Conservation (phyloP, 92 coral and sea anemone species). For the Heliopora coerulea region DNA sequence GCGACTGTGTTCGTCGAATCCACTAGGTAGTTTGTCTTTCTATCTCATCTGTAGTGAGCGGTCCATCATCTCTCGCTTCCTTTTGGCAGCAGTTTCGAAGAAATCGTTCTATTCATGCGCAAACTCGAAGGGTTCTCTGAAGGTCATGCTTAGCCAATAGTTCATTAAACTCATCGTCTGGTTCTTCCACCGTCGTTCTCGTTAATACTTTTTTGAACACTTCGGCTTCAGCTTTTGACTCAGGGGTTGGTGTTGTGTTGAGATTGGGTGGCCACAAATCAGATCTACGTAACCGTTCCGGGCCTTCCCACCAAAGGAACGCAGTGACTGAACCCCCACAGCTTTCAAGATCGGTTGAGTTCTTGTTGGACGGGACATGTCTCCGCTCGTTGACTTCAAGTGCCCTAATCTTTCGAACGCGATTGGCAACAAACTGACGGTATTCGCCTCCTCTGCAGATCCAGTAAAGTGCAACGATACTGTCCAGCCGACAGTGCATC, state of each 20-base stretch:
- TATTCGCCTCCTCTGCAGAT: conserved; percentile 45
- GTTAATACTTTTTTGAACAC: conserved; percentile 27
- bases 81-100: conserved; percentile 16
- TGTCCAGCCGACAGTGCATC: conserved; percentile 30
- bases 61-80: background rate
- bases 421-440: conserved; percentile 51
- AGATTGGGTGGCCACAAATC: conserved; percentile 32
- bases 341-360: conserved; percentile 48
- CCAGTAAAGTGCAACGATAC: conserved; percentile 49
- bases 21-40: conserved; percentile 33
- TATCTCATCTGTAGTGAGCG: conserved; percentile 32
- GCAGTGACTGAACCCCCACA: conserved; percentile 34
- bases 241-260: conserved; percentile 29
- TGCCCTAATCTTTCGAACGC: conserved; percentile 35
- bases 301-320: conserved; percentile 46
- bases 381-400: conserved; percentile 47
- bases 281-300: conserved; percentile 26
- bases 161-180: conserved; percentile 28
- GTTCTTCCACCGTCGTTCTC: conserved; percentile 3
- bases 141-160: conserved; percentile 37
- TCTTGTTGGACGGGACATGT: conserved; percentile 49
- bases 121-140: conserved; percentile 31
- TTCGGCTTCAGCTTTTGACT: conserved; percentile 21
- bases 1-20: conserved; percentile 29
- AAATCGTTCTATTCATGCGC: conserved; percentile 41